A percentile compares a stretch with the other conserved stretches of the same genome.
These are phyloP conservation scores for Cyaniris semiargus DNA, from an alignment of 2,888 invertebrate genomes.

Conservation along the genomic window DNA sequence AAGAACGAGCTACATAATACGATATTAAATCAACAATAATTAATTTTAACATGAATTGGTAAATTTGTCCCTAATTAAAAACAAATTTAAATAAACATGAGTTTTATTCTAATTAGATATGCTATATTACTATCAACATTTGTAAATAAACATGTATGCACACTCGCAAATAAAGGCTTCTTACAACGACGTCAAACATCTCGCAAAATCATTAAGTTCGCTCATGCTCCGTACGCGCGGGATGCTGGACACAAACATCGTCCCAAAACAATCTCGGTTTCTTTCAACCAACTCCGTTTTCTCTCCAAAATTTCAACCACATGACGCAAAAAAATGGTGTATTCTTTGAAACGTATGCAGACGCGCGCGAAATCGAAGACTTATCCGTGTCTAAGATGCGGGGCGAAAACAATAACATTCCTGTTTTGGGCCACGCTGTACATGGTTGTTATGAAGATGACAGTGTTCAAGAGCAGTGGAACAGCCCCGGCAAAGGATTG, in stretches of 20 bases:
- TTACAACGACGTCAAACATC: slow-evolving; percentile 23
- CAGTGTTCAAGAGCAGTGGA: slow-evolving; percentile 69
- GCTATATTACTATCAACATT: not conserved
- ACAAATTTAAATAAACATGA: not conserved
- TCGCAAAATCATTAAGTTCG: slow-evolving; percentile 73
- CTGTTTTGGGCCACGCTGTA: slow-evolving; percentile 73
- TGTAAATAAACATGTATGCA: not conserved
- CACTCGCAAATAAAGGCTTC: slow-evolving; percentile 17
- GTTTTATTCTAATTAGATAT: not conserved
- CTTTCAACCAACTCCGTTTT: not conserved
- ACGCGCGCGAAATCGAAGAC: slow-evolving; percentile 61
- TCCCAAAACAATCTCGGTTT: slow-evolving; percentile 3
- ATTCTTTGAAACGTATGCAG: slow-evolving; percentile 61
- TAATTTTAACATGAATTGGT: not conserved
- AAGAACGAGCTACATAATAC: not conserved
- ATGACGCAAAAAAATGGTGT: slow-evolving; percentile 65
- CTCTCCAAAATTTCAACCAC: slow-evolving; percentile 45
- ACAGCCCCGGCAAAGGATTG: slow-evolving; percentile 61
- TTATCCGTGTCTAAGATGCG: slow-evolving; percentile 66
- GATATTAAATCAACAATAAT: not conserved
- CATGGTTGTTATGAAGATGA: slow-evolving; percentile 73
- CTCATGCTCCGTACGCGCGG: slow-evolving; percentile 70
- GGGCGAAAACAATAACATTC: slow-evolving; percentile 71
- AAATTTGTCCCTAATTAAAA: not conserved
- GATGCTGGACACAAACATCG: slow-evolving; percentile 56